Evolutionary conservation across 2,113 vertebrate genomes (phyloP).

Genomic region (Lepisosteus oculatus): DNA sequence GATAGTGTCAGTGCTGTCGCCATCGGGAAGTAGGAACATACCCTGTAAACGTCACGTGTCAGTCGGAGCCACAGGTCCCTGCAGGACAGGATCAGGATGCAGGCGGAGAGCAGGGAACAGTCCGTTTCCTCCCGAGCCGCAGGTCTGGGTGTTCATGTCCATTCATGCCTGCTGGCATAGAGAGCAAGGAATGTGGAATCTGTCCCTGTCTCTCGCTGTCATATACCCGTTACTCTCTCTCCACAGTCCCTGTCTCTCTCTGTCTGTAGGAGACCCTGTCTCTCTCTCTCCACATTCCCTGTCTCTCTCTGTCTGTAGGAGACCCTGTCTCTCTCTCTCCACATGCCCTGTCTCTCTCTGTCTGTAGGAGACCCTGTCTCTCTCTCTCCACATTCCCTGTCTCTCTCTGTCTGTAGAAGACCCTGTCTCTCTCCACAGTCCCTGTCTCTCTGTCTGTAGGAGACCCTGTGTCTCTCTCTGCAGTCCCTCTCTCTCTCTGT

Average conservation of each 20-base stretch:
- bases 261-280: not conserved
- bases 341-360: no score
- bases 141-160: not conserved
- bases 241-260: not conserved
- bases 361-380: no score
- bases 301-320: slow-evolving; percentile 16
- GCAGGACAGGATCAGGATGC: no score
- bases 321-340: no score
- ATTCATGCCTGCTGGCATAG: not conserved
- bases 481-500: no score
- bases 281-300: slow-evolving; percentile 5
- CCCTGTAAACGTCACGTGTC: slow-evolving; percentile 28
- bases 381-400: no score
- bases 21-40: no score
- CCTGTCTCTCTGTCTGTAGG: no score
- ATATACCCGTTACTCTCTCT: slow-evolving; percentile 1
- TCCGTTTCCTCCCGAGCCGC: not conserved
- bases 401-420: no score
- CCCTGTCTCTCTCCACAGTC: no score
- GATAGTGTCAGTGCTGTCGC: no score
- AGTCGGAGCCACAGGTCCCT: not conserved
- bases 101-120: not conserved
- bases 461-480: no score
- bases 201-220: slow-evolving; percentile 9
- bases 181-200: not conserved